phyloP scores from a whole-genome alignment of 2,888 invertebrate species.

The Arge pagana region DNA sequence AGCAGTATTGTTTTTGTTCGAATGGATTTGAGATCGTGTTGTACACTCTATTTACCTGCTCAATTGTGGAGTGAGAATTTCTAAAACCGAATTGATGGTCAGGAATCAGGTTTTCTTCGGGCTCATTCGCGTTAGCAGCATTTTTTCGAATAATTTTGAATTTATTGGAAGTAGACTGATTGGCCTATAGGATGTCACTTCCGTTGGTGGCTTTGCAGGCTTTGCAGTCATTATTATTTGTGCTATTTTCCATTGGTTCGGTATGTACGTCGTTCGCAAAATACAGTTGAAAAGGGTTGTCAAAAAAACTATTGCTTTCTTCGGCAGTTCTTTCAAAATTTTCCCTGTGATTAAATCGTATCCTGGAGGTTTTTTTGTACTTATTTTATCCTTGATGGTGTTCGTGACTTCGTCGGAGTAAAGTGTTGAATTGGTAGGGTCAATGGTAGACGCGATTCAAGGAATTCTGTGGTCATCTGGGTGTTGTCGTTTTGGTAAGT shows the following conservation, averaged over 20 bases:
- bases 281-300: slow-evolving; percentile 38
- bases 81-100: slow-evolving; percentile 35
- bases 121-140: slow-evolving; percentile 29
- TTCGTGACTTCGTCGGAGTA: too few relatives aligned
- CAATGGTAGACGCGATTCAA: too few relatives aligned
- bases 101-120: slow-evolving; percentile 16
- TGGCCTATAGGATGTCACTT: slow-evolving; percentile 33
- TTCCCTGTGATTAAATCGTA: slow-evolving; percentile 37
- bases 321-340: slow-evolving; percentile 36
- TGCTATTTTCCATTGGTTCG: slow-evolving; percentile 36
- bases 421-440: too few relatives aligned
- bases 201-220: slow-evolving; percentile 31
- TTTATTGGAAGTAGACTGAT: slow-evolving; percentile 34
- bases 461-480: too few relatives aligned
- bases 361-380: slow-evolving; percentile 31
- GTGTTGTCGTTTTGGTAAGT: too few relatives aligned
- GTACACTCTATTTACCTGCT: slow-evolving; percentile 31
- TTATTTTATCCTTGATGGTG: slow-evolving; percentile 5
- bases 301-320: slow-evolving; percentile 32
- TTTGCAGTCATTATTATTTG: slow-evolving; percentile 31
- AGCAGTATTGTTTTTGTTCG: slow-evolving; percentile 33
- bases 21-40: slow-evolving; percentile 23
- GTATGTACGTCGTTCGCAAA: slow-evolving; percentile 33
- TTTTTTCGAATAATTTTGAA: slow-evolving; percentile 37
- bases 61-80: slow-evolving; percentile 30